Conservation (phyloP, 2,113 vertebrate species). For the Notarius lentiginosus region DNA sequence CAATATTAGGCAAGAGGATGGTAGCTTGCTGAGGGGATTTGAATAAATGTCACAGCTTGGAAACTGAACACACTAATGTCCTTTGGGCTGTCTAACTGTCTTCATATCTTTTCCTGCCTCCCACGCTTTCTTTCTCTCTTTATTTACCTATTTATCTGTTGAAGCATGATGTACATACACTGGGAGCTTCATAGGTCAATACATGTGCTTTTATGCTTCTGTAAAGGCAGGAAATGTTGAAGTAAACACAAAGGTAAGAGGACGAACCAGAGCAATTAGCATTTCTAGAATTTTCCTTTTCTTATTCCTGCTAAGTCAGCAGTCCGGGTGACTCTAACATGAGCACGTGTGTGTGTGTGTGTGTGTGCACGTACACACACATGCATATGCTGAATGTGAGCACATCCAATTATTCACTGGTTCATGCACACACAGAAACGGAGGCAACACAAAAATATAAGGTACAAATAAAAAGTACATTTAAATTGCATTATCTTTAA, state of each 20-base stretch:
- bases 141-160: neutral
- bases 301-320: constrained; percentile 65
- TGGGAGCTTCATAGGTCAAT: neutral
- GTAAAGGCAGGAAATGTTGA: constrained; percentile 23
- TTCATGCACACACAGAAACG: constrained; percentile 10
- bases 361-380: neutral
- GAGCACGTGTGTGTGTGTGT: neutral
- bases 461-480: constrained; percentile 7
- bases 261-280: constrained; percentile 62
- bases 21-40: constrained; percentile 24
- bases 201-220: neutral
- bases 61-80: neutral
- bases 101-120: neutral
- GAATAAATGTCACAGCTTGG: constrained; percentile 38
- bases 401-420: constrained; percentile 12
- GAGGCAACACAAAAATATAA: constrained; percentile 1
- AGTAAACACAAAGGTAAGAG: constrained; percentile 49
- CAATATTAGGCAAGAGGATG: constrained; percentile 18
- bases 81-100: constrained; percentile 21
- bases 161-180: neutral
- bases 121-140: neutral
- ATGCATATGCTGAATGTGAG: constrained; percentile 28
- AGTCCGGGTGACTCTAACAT: constrained; percentile 33
- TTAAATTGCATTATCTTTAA: constrained; percentile 5
- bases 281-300: constrained; percentile 64